Evolutionary conservation across 2,113 vertebrate genomes (phyloP).

Genomic region (Forbesichthys papilliferus): DNA sequence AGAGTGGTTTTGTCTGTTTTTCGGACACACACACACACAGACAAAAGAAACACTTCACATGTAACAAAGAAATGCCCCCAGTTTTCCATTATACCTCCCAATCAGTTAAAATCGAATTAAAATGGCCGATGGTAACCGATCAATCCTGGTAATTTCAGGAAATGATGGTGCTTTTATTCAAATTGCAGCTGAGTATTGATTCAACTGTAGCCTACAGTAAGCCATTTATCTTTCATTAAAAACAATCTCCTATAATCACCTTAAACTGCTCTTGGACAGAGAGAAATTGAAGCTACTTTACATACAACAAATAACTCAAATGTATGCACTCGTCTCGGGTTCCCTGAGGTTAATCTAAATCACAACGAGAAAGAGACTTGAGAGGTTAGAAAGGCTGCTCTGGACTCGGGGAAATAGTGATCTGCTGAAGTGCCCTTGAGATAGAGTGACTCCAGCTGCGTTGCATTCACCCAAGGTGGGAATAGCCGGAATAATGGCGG

Average conservation of each 20-base stretch:
- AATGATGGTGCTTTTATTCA: slow-evolving; percentile 56
- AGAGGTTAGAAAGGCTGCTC: not conserved
- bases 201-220: slow-evolving; percentile 56
- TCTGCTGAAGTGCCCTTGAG: not conserved
- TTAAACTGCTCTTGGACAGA: slow-evolving; percentile 40
- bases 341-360: slow-evolving; percentile 25
- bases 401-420: not conserved
- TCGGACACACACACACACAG: not conserved
- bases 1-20: not conserved
- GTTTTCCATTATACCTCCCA: slow-evolving; percentile 38
- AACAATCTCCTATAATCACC: slow-evolving; percentile 60
- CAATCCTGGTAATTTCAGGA: slow-evolving; percentile 64
- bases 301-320: slow-evolving; percentile 50
- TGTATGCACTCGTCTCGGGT: slow-evolving; percentile 29
- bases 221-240: slow-evolving; percentile 57
- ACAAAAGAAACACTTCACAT: slow-evolving; percentile 28
- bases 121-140: slow-evolving; percentile 63
- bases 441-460: not conserved
- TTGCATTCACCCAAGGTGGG: no score
- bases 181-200: slow-evolving; percentile 63
- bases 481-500: no score
- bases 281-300: slow-evolving; percentile 22
- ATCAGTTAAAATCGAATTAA: slow-evolving; percentile 67
- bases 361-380: slow-evolving; percentile 24
- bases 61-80: slow-evolving; percentile 39